These are phyloP conservation scores for Drosophila orosa DNA, from an alignment of 1,140 invertebrate genomes.

Conservation along the genomic window DNA sequence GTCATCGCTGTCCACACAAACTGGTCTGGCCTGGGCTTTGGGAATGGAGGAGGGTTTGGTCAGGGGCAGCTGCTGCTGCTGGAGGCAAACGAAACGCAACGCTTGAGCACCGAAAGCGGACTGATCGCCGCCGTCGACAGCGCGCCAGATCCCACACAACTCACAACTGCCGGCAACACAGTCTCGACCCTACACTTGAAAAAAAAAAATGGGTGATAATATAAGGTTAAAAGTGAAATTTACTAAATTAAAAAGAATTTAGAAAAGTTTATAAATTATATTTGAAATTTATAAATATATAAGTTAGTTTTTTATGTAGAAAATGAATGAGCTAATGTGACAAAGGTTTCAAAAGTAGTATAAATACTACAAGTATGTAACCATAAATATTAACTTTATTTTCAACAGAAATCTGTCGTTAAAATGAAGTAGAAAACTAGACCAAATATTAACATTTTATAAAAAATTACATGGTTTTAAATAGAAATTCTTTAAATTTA, in stretches of 20 bases:
- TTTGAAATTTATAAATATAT: not conserved
- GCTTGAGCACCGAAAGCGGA: constrained; percentile 72
- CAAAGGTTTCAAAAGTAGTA: no score
- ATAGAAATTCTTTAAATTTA: not conserved
- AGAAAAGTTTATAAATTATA: not conserved
- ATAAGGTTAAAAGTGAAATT: no score
- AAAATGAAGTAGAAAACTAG: no score
- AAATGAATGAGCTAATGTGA: no score
- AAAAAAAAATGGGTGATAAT: constrained; percentile 1
- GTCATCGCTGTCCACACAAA: constrained; percentile 65
- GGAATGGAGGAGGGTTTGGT: constrained; percentile 40
- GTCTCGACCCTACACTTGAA: constrained; percentile 15
- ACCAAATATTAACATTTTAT: no score
- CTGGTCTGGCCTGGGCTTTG: constrained; percentile 62
- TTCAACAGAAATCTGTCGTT: no score
- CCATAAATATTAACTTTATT: no score
- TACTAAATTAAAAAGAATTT: no score
- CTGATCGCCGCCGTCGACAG: constrained; percentile 55
- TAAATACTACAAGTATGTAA: no score
- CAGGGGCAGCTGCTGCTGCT: constrained; percentile 43
- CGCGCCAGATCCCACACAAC: constrained; percentile 32
- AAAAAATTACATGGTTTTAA: no score
- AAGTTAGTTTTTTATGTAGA: not conserved
- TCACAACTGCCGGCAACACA: constrained; percentile 33
- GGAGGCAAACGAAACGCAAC: constrained; percentile 59